Evolutionary conservation across 2,797 vertebrate genomes (phyloP).

Genomic region (Adelosebastes latens): DNA sequence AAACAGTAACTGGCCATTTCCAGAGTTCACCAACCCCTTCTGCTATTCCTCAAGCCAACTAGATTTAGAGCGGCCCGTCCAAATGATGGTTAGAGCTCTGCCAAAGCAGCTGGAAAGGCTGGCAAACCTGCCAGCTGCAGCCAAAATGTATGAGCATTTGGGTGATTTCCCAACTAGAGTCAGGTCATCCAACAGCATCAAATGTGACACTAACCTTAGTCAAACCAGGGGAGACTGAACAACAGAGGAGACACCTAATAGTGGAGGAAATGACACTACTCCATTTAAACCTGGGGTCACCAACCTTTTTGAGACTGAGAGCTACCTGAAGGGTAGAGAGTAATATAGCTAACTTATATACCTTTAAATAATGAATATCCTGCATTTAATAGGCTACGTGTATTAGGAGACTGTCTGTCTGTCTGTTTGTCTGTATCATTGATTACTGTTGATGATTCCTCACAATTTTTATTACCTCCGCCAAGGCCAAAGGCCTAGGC

Average conservation of each 20-base stretch:
- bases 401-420: too few species aligned
- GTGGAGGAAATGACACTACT: not conserved
- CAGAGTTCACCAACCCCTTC: slow-evolving; percentile 37
- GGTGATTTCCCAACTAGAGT: slow-evolving; percentile 47
- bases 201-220: slow-evolving; percentile 46
- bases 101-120: slow-evolving; percentile 72
- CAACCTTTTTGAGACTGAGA: too few species aligned
- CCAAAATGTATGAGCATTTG: slow-evolving; percentile 59
- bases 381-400: too few species aligned
- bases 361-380: too few species aligned
- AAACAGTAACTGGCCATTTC: slow-evolving; percentile 34
- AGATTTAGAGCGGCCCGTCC: slow-evolving; percentile 27
- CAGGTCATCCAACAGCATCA: slow-evolving; percentile 52
- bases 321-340: too few species aligned
- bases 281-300: not conserved
- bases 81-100: slow-evolving; percentile 50
- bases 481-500: too few species aligned
- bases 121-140: slow-evolving; percentile 35
- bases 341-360: too few species aligned
- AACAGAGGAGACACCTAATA: not conserved
- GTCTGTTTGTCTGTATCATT: too few species aligned
- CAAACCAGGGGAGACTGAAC: slow-evolving; percentile 21
- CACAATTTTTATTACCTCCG: too few species aligned
- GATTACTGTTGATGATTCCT: too few species aligned
- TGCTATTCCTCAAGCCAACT: slow-evolving; percentile 31